A percentile compares a stretch with the other conserved stretches of the same genome.
Conservation (phyloP, 2,113 vertebrate genomes). For the Pteronura brasiliensis region DNA sequence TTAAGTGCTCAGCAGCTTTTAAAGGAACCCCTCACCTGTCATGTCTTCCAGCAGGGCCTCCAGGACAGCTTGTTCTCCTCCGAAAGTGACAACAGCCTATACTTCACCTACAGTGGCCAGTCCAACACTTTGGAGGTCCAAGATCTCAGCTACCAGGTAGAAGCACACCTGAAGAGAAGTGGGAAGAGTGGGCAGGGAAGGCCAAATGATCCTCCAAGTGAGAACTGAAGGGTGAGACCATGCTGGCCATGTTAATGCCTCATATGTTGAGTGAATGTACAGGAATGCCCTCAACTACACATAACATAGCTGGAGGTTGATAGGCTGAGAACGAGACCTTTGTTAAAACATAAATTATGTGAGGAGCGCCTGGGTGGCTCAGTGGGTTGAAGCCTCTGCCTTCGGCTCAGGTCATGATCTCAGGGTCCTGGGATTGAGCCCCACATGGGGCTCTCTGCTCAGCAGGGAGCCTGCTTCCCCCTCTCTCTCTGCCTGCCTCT, state of each 20-base stretch:
- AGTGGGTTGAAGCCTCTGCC: too few relatives aligned
- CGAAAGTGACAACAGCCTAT: conserved; percentile 95
- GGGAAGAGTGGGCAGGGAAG: not conserved
- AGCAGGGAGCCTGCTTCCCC: too few relatives aligned
- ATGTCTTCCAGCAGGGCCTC: conserved; percentile 61
- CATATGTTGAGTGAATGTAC: fast-evolving
- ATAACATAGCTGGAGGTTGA: not conserved
- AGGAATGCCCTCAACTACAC: not conserved
- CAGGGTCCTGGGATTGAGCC: too few relatives aligned
- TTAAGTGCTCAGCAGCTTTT: not conserved
- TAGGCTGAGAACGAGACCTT: fast-evolving
- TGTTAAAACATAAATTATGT: not conserved
- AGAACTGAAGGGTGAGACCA: not conserved
- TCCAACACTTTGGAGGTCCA: conserved; percentile 92
- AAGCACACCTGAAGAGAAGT: not conserved
- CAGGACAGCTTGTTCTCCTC: conserved; percentile 87
- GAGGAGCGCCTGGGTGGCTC: not conserved
- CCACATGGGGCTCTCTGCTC: too few relatives aligned
- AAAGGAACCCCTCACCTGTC: not conserved
- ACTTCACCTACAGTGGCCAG: conserved; percentile 94
- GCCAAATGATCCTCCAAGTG: not conserved
- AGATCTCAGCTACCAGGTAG: conserved; percentile 93
- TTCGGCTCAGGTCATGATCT: too few relatives aligned
- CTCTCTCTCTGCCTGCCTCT: too few relatives aligned
- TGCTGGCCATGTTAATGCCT: fast-evolving